Evolutionary conservation across 2,888 invertebrate species (phyloP), one percentile per base, ranked within the genome.

Genomic region (Chrysolina oricalcia): DNA sequence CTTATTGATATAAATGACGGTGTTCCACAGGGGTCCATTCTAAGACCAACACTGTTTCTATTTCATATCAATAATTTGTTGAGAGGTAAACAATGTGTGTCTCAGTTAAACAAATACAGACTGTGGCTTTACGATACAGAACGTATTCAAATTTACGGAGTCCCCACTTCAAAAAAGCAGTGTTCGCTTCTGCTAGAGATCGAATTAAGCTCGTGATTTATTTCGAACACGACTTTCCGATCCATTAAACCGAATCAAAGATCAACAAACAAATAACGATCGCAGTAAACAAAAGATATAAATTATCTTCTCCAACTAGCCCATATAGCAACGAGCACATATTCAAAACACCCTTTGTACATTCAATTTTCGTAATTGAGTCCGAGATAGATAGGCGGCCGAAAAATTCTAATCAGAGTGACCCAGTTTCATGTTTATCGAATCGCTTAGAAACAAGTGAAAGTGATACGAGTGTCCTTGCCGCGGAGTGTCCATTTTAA

Each of bases 391-490:
- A 53, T 53, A 23, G 21, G 53, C 11, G 8, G 1, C 9, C 15
- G 35, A 35, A 59, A 59, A 59, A 27, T n/a, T 59, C 27, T 59
- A 59, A 59, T 59, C 59, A 17, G 35, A 59, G n/a, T 59, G 59
- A 27, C 59, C 59, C 27, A 35, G 27, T 59, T 59, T 59, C 3
- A 11, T 74, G 53, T 73, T 62, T 53, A 53, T 67, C 68, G 48
- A 41, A 53, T 59, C 46, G 56, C 41, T 64, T 64, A 56, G 65
- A 69, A 70, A 17, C 64, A 59, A 68, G 71, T 63, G 72, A 53
- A 74, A 77, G 64, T 53, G 56, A 56, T 72, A 48, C 64, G 19
- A 46, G 35, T 62, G 73, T 70, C 69, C 70, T 76, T 76, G 72
- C 43, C n/a, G 63, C 2, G 10, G 9, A 35, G 35, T 35, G 35